Evolutionary conservation across 1,140 invertebrate species (phyloP), one percentile per base, ranked within the genome.

Genomic region (Adelges cooleyi): DNA sequence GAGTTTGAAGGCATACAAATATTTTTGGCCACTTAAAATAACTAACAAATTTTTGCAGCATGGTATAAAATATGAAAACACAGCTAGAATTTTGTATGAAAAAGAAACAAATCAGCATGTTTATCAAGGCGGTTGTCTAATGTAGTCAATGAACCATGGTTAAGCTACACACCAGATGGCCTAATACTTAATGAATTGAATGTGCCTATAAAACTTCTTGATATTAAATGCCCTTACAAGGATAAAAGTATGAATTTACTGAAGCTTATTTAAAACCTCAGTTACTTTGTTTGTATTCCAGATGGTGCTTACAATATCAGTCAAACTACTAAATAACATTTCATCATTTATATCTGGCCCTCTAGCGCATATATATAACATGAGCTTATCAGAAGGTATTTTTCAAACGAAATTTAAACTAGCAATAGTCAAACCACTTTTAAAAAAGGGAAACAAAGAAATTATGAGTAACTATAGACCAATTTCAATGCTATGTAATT

Each of bases 391-490:
- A n/a, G n/a, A n/a, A n/a, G n/a, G n/a, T n/a, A n/a, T n/a, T n/a
- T n/a, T n/a, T n/a, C n/a, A n/a, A n/a, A n/a, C n/a, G n/a, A n/a
- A n/a, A n/a, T n/a, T n/a, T n/a, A n/a, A n/a, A n/a, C n/a, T n/a
- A n/a, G n/a, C n/a, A n/a, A n/a, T n/a, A n/a, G n/a, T n/a, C n/a
- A n/a, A n/a, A n/a, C n/a, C n/a, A n/a, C 6, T 51, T 3, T 51
- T 22, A 8, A 51, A 51, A 23, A 11, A 3, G 15, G 49, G 49
- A 11, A 51, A 51, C 25, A 23, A 69, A n/a, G 20, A 52, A 62
- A 42, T 4, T 38, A 9, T 66, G 13, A 15, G 15, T 33, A 29
- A 27, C 13, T 52, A 38, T 20, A 27, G 18, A 36, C 44, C 48
- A 17, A 50, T 29, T 36, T 65, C 44, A 13, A 29, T 49, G 10